These are phyloP conservation scores for Rattus norvegicus DNA, from an alignment of 2,113 vertebrate genomes.

Conservation along the genomic window GRCr8 NC_086027.1:5777001-5777500, in stretches of 20 bases:
- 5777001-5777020: neutral
- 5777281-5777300: neutral
- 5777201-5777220: neutral
- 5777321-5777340: neutral
- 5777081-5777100: neutral
- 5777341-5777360: neutral
- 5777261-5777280: neutral
- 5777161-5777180: neutral
- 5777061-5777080: neutral
- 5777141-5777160: neutral
- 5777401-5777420: constrained; percentile 52
- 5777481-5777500: neutral
- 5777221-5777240: constrained; percentile 21
- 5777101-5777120: neutral
- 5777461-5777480: constrained; percentile 42
- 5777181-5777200: neutral
- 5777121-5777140: neutral
- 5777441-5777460: neutral
- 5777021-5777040: neutral
- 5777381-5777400: constrained; percentile 5
- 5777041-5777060: neutral
- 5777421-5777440: neutral
- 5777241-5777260: neutral
- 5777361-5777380: constrained; percentile 24
- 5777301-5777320: neutral